These are phyloP conservation scores for Ectropis crepuscularia DNA, from an alignment of 2,888 invertebrate genomes.

Conservation along the genomic window DNA sequence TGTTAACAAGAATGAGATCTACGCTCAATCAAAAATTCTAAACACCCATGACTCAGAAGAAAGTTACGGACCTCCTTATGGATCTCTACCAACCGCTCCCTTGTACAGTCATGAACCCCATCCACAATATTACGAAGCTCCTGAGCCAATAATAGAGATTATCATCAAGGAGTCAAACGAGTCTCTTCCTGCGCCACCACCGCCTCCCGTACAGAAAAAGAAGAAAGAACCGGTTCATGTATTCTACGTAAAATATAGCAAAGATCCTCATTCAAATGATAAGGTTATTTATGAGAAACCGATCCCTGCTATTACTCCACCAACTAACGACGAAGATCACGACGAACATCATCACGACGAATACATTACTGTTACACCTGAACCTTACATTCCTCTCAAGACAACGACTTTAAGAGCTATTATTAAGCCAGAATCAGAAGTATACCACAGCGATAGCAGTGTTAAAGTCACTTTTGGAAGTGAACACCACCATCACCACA, in stretches of 20 bases:
- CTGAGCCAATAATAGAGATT: slow-evolving; percentile 96
- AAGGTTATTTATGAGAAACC: slow-evolving; percentile 92
- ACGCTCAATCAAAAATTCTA: slow-evolving; percentile 78
- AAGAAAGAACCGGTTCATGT: slow-evolving; percentile 94
- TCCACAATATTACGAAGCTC: slow-evolving; percentile 88
- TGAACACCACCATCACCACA: slow-evolving; percentile 83
- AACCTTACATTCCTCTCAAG: slow-evolving; percentile 83
- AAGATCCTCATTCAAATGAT: slow-evolving; percentile 90
- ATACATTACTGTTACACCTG: slow-evolving; percentile 83
- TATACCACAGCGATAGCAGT: slow-evolving; percentile 91
- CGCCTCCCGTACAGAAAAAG: slow-evolving; percentile 78
- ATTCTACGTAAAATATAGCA: slow-evolving; percentile 95
- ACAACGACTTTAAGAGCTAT: slow-evolving; percentile 93
- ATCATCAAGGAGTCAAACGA: slow-evolving; percentile 96
- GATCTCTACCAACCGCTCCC: slow-evolving; percentile 74
- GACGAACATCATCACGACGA: slow-evolving; percentile 78
- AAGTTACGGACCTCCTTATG: slow-evolving; percentile 78
- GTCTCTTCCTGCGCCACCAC: slow-evolving; percentile 87
- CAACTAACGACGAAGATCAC: slow-evolving; percentile 87
- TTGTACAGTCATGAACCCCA: slow-evolving; percentile 77
- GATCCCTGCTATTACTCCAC: slow-evolving; percentile 90
- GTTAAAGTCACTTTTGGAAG: slow-evolving; percentile 93
- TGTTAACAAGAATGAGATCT: slow-evolving; percentile 76
- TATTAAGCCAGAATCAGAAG: slow-evolving; percentile 94
- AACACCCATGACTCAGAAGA: slow-evolving; percentile 74